These are phyloP conservation scores for Coryphaenoides rupestris DNA, from an alignment of 2,113 vertebrate species.

Conservation along the genomic window DNA sequence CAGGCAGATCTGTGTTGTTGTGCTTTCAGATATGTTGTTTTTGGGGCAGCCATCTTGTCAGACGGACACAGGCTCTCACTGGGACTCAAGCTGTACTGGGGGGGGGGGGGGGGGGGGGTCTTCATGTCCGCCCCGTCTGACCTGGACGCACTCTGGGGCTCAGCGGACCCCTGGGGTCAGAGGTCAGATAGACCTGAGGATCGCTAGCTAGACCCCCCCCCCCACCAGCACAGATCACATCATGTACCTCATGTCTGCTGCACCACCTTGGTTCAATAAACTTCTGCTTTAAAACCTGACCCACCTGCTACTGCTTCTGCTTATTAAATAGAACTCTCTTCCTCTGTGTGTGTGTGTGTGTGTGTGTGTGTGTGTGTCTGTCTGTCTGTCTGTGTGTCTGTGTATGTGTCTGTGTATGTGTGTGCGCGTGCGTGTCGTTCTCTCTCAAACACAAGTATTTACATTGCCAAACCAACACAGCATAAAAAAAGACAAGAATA, in stretches of 20 bases:
- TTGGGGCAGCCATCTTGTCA: conserved; percentile 24
- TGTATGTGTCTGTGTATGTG: no score
- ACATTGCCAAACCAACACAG: no score
- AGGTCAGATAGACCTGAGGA: conserved; percentile 17
- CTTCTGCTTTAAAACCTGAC: conserved; percentile 89
- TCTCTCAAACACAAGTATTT: no score
- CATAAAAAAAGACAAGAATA: no score
- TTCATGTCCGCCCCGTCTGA: no score
- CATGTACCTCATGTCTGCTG: conserved; percentile 92
- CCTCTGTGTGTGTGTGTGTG: no score
- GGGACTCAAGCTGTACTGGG: conserved; percentile 74
- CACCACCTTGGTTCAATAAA: conserved; percentile 87
- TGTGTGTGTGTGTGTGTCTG: no score
- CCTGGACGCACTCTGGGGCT: conserved; percentile 10
- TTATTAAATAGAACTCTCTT: no score
- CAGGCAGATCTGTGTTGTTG: conserved; percentile 10
- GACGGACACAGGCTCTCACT: conserved; percentile 68
- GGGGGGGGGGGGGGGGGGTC: conserved; percentile 18
- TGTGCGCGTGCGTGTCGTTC: no score
- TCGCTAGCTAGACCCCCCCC: conserved; percentile 38
- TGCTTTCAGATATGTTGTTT: conserved; percentile 23
- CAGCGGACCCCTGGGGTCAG: conserved; percentile 19
- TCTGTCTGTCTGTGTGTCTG: no score
- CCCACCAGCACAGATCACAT: conserved; percentile 75
- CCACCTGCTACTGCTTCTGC: conserved; percentile 78